Conservation (phyloP, 2,888 invertebrate genomes). For the Syrphus vitripennis region DNA sequence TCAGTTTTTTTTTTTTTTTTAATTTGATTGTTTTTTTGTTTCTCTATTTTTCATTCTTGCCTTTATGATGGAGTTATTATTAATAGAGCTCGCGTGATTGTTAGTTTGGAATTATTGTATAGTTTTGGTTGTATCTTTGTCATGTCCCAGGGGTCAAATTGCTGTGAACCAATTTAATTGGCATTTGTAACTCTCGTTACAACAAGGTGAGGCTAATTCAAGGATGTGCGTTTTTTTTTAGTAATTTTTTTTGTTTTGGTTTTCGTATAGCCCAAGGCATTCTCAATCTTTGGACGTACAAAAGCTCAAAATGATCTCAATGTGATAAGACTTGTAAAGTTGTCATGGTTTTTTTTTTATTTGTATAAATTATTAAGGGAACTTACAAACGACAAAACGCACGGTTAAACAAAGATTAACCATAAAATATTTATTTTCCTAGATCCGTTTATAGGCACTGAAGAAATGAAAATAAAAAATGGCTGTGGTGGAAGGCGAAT, state of each 20-base stretch:
- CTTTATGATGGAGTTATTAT: conserved; percentile 64
- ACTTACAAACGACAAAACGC: not conserved
- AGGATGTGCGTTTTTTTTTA: conserved; percentile 29
- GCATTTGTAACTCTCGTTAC: conserved; percentile 63
- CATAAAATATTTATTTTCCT: too few relatives aligned
- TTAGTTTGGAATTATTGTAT: conserved; percentile 42
- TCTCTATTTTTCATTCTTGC: not conserved
- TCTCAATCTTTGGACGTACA: not conserved
- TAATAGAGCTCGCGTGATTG: conserved; percentile 68
- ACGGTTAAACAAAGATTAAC: too few relatives aligned
- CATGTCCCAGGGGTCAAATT: conserved; percentile 64
- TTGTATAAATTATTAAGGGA: not conserved
- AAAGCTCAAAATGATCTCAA: not conserved
- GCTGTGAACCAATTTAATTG: conserved; percentile 71
- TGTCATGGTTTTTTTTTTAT: not conserved
- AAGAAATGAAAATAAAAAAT: too few relatives aligned
- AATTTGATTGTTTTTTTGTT: not conserved
- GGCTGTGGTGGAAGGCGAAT: too few relatives aligned
- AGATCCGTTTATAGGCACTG: too few relatives aligned
- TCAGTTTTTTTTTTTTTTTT: not conserved
- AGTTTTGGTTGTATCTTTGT: conserved; percentile 15
- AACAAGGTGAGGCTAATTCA: conserved; percentile 59
- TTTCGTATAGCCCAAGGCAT: not conserved
- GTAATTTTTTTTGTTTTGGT: not conserved
- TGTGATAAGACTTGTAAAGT: not conserved